Conservation (phyloP, 2,888 invertebrate genomes). For the Hirtodrosophila alboralis region DNA sequence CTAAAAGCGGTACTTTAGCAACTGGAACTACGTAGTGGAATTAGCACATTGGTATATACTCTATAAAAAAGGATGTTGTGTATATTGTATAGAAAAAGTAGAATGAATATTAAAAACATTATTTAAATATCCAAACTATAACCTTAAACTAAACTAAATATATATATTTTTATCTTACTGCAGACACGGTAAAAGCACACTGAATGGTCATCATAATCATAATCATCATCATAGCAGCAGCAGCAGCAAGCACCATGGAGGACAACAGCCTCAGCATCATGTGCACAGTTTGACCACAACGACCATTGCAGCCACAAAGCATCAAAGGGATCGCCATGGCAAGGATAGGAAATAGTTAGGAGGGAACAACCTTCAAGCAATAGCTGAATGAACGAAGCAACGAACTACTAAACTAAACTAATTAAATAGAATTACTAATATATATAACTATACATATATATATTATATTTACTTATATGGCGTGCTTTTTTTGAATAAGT, state of each 20-base stretch:
- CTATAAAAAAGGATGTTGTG: constrained; percentile 35
- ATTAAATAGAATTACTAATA: constrained; percentile 35
- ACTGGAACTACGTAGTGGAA: constrained; percentile 74
- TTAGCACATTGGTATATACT: constrained; percentile 59
- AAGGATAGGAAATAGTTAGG: constrained; percentile 73
- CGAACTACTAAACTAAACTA: constrained; percentile 41
- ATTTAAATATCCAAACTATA: background rate
- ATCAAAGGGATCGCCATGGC: constrained; percentile 72
- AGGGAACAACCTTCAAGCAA: constrained; percentile 8
- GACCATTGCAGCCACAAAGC: constrained; percentile 66
- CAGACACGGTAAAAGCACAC: constrained; percentile 81
- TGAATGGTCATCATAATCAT: constrained; percentile 58
- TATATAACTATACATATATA: constrained; percentile 17
- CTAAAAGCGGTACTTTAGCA: constrained; percentile 56
- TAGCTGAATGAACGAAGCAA: constrained; percentile 44
- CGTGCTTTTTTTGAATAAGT: constrained; percentile 19
- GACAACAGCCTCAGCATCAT: constrained; percentile 60
- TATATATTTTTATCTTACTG: constrained; percentile 9
- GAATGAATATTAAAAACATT: constrained; percentile 51
- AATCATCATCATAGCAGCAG: constrained; percentile 27
- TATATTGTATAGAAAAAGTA: constrained; percentile 48
- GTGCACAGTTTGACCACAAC: constrained; percentile 66
- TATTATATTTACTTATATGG: constrained; percentile 12
- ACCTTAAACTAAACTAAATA: background rate
- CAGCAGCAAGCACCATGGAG: constrained; percentile 58